Evolutionary conservation across 2,113 vertebrate genomes (phyloP).

Genomic region (Pelusios castaneus): DNA sequence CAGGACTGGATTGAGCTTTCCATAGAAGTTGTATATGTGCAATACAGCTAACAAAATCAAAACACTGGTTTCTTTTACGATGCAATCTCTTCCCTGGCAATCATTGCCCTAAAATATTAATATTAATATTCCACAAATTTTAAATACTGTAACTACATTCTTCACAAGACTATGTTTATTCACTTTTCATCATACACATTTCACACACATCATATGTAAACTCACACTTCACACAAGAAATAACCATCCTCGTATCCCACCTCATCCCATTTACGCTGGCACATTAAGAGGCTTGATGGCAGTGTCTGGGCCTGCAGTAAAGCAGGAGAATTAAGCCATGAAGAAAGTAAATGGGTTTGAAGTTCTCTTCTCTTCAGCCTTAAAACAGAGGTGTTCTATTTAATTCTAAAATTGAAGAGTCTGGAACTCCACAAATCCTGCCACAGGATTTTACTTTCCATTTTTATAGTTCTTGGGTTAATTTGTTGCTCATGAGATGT

Average conservation of each 20-base stretch:
- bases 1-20: conserved; percentile 20
- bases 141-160: not conserved
- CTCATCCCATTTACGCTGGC: not conserved
- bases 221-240: accelerated
- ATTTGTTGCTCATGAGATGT: not conserved
- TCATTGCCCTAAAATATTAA: not conserved
- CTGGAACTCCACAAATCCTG: not conserved
- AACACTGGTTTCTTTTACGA: not conserved
- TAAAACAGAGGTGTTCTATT: not conserved
- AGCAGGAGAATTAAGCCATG: not conserved
- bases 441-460: not conserved
- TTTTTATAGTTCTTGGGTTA: accelerated
- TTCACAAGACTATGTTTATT: accelerated
- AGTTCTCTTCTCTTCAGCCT: not conserved
- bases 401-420: not conserved
- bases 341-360: not conserved
- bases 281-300: not conserved
- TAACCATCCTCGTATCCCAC: not conserved
- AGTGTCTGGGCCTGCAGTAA: not conserved
- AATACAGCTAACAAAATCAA: conserved; percentile 34
- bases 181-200: accelerated
- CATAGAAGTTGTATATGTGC: not conserved
- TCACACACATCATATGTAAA: not conserved
- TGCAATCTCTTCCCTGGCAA: not conserved
- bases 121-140: not conserved